phyloP scores from a whole-genome alignment of 2,113 vertebrate species.

The Vulpes lagopus region DNA sequence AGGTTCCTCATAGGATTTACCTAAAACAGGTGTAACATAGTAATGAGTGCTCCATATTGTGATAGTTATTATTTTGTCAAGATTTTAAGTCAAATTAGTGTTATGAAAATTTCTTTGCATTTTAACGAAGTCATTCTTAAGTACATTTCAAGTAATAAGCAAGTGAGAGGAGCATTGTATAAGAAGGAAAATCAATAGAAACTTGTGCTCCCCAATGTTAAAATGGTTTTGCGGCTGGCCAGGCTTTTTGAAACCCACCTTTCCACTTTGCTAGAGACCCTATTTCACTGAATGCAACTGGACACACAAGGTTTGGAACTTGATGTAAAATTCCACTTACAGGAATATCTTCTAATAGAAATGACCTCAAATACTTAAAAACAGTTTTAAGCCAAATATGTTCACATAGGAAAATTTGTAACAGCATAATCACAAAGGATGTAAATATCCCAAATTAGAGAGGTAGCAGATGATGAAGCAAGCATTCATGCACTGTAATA shows the following conservation, averaged over 20 bases:
- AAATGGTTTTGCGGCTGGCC: too few species aligned
- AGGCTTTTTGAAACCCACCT: background rate
- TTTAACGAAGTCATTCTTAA: constrained; percentile 5
- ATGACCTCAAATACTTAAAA: background rate
- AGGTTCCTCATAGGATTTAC: background rate
- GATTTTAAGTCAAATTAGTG: background rate
- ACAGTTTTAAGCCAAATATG: background rate
- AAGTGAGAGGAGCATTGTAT: background rate
- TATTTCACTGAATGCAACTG: background rate
- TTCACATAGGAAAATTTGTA: background rate
- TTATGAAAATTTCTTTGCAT: background rate
- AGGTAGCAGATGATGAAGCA: background rate
- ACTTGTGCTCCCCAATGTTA: too few species aligned
- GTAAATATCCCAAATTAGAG: background rate
- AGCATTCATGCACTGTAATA: background rate
- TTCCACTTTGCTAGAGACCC: background rate
- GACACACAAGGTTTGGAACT: rapidly evolving
- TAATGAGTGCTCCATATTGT: background rate
- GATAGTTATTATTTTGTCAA: background rate
- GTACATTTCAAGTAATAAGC: background rate
- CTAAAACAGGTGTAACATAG: background rate
- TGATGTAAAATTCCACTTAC: background rate
- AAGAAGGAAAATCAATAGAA: background rate
- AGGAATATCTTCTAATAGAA: background rate
- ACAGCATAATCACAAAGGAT: background rate